Base-by-base conservation (phyloP, 2,888 invertebrate genomes). In the Epiblema foenella region DNA sequence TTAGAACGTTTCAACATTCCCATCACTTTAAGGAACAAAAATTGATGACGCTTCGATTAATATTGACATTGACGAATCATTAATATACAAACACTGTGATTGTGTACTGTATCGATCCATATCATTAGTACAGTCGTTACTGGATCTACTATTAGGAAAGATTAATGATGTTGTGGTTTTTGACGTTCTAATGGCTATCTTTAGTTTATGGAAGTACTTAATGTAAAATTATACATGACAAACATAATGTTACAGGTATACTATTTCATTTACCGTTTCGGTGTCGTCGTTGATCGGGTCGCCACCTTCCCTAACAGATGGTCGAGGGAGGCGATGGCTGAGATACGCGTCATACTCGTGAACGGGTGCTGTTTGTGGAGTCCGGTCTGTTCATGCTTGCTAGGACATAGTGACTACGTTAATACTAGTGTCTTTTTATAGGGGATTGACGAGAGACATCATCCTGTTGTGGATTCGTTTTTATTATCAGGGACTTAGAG, bases 131-230 rank as follows among this genome's bases (percentile, higher is more conserved):
- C 12, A 57, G 37, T 37, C 51, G 17, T 37, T 51, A n/a, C 29
- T 63, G 18, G 29, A 60, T 8, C 56, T 56, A 46, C 20, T 63
- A 52, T 63, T 52, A 52, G 51, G 18, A 15, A 63, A 52, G 52
- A 63, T 63, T 63, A 37, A 52, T 63, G 33, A 39, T 37, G 15
- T 49, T n/a, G n/a, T n/a, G n/a, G 17, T 62, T 51, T 15, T 60
- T 60, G 10, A 24, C 24, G 15, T n/a, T 15, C 52, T 24, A 24
- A 52, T 54, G 12, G 4, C 15, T 29, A 46, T n/a, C n/a, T 29
- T 60, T 17, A 42, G 42, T 24, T 60, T 60, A n/a, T 46, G 46
- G 42, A 46, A 24, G 20, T 10, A n/a, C n/a, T n/a, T n/a, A 64
- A 9, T 46, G 18, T 33, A 29, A 2, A 29, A n/a, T n/a, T n/a